Conservation (phyloP, 2,113 vertebrate species). For the Circaetus gallicus region DNA sequence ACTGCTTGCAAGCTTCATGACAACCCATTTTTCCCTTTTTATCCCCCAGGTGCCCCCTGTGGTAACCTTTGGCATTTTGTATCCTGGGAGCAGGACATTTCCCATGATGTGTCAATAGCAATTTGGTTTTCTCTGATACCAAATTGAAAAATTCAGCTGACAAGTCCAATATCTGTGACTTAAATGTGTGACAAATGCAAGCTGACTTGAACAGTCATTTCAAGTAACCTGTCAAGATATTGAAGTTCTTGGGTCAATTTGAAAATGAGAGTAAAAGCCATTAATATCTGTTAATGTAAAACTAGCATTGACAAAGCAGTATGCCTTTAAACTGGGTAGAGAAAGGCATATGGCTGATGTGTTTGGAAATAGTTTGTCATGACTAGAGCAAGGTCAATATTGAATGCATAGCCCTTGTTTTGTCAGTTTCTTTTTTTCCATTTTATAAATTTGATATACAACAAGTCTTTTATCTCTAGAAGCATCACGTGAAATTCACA, state of each 20-base stretch:
- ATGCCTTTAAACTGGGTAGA: background rate
- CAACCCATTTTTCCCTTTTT: background rate
- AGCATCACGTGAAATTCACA: background rate
- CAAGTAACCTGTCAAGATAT: background rate
- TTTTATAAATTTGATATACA: background rate
- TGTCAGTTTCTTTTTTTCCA: background rate
- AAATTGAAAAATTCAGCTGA: slow-evolving; percentile 15
- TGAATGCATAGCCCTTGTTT: background rate
- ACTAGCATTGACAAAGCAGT: background rate
- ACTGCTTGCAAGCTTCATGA: background rate
- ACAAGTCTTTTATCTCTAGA: background rate
- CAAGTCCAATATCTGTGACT: background rate
- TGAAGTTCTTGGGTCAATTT: background rate
- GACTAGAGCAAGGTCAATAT: background rate
- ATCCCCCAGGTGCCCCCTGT: background rate
- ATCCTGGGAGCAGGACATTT: background rate
- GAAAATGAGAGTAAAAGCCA: background rate
- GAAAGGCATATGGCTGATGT: background rate
- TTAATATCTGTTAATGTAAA: background rate
- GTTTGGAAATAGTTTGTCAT: background rate
- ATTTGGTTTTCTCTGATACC: background rate
- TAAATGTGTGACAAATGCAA: background rate
- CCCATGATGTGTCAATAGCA: background rate
- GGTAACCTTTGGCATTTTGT: background rate
- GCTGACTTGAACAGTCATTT: slow-evolving; percentile 1